Evolutionary conservation across 2,797 vertebrate genomes (phyloP), one percentile per base, ranked within the genome.

Genomic region (Distichodus sexfasciatus): DNA sequence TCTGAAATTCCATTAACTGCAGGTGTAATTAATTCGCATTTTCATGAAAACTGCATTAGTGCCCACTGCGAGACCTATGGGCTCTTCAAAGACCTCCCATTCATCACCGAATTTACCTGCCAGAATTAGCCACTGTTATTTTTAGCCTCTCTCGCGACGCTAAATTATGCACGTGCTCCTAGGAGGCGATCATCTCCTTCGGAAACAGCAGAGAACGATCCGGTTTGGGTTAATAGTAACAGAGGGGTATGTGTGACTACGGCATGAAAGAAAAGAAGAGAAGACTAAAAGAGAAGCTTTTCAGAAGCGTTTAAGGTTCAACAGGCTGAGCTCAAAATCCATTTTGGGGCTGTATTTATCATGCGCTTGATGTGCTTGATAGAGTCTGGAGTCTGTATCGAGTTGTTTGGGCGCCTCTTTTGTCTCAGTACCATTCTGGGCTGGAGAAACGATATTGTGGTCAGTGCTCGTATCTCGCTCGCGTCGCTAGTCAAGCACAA

Each of bases 21-120:
- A 84, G 83, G 74, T 81, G 80, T 87, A 90, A 91, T 90, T 89
- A 89, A 88, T 90, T 87, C 78, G 70, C 78, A 74, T 82, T 86
- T 88, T 85, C 77, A 84, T 87, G 82, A 86, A 90, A 89, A 88
- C 86, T 83, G 69, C 79, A 90, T 89, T 85, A 88, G 75, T 82
- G 53, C 59, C 80, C 72, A 82, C 86, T 79, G 80, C 47, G 71
- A 85, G 85, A 88, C 85, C 85, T 82, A 62, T 77, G 78, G 82
- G 78, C 84, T 78, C 77, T 60, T 63, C 67, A 59, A 65, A 55
- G 68, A 87, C 82, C 76, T 79, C 76, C 72, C 84, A 89, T 90
- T 86, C 72, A 88, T 91, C 88, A 90, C 76, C 61, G 69, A 76
- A 79, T 76, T 82, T 77, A 90, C 83, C 86, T 87, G 88, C 83